A percentile compares a stretch with the other conserved stretches of the same genome.
phyloP scores from a whole-genome alignment of 2,888 invertebrate species.

The Palloptera scutellata region DNA sequence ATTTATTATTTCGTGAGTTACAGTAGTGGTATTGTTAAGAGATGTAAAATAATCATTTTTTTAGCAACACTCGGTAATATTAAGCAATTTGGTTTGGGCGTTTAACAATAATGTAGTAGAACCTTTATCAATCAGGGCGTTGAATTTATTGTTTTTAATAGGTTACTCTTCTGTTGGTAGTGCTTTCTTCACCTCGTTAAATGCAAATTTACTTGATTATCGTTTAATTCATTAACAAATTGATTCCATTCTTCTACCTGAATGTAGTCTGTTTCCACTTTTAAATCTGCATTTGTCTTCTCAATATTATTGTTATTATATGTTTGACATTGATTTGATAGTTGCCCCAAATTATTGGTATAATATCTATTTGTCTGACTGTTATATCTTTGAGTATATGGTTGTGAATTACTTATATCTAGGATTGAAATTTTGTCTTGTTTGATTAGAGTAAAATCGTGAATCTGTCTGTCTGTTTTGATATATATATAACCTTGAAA shows the following conservation, averaged over 20 bases:
- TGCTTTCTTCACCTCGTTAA: conserved; percentile 13
- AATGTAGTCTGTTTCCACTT: conserved; percentile 19
- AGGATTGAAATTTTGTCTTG: conserved; percentile 5
- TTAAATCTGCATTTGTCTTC: background rate
- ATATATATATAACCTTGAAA: too few species aligned
- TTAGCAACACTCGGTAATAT: conserved; percentile 20
- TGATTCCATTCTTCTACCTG: conserved; percentile 4
- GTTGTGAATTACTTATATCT: too few species aligned
- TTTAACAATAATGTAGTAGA: too few species aligned
- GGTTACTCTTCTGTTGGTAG: conserved; percentile 26
- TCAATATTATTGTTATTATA: background rate
- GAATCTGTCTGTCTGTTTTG: background rate
- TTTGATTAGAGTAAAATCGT: too few species aligned
- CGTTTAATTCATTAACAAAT: too few species aligned
- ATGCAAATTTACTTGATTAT: conserved; percentile 32
- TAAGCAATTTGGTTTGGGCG: conserved; percentile 23
- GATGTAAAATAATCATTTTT: conserved; percentile 19
- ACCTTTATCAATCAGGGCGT: conserved; percentile 29
- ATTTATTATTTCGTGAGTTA: conserved; percentile 21
- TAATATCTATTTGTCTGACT: background rate
- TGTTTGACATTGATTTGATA: too few species aligned
- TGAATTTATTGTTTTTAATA: conserved; percentile 21
- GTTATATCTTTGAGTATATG: too few species aligned
- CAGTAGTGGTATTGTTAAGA: conserved; percentile 21
- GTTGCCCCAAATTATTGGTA: background rate